These are phyloP conservation scores for Tenebrio molitor DNA, from an alignment of 1,140 invertebrate species.

Conservation along the genomic window DNA sequence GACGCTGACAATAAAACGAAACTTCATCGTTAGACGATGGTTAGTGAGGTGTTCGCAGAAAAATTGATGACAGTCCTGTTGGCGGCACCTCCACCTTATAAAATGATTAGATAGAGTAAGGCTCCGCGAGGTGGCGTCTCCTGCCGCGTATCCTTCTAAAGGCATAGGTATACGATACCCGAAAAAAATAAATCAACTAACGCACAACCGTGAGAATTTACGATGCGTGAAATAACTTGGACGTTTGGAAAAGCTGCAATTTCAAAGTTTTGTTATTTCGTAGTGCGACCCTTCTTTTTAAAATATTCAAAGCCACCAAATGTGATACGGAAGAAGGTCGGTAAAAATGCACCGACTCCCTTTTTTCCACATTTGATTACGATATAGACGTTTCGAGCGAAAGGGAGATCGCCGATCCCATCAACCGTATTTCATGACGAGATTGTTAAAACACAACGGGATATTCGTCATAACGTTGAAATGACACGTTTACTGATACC, in stretches of 20 bases:
- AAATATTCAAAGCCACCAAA: conserved; percentile 44
- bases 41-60: not conserved
- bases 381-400: conserved; percentile 12
- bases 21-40: not conserved
- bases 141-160: not conserved
- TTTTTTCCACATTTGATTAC: conserved; percentile 33
- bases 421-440: conserved; percentile 37
- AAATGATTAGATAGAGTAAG: not conserved
- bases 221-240: conserved; percentile 48
- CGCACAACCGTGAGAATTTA: conserved; percentile 43
- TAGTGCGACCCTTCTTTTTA: conserved; percentile 31
- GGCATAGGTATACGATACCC: not conserved
- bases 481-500: conserved; percentile 35
- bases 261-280: conserved; percentile 47
- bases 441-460: conserved; percentile 40
- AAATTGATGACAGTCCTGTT: not conserved
- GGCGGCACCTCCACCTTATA: not conserved
- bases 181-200: conserved; percentile 40
- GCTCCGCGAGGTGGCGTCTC: not conserved
- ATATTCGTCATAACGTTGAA: conserved; percentile 35
- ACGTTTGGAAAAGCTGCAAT: conserved; percentile 46
- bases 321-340: conserved; percentile 6
- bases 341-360: conserved; percentile 2
- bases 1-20: conserved; percentile 7
- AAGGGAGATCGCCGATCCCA: conserved; percentile 10